Base-by-base conservation (phyloP, 2,113 vertebrate species). In the Eptesicus fuscus region DNA sequence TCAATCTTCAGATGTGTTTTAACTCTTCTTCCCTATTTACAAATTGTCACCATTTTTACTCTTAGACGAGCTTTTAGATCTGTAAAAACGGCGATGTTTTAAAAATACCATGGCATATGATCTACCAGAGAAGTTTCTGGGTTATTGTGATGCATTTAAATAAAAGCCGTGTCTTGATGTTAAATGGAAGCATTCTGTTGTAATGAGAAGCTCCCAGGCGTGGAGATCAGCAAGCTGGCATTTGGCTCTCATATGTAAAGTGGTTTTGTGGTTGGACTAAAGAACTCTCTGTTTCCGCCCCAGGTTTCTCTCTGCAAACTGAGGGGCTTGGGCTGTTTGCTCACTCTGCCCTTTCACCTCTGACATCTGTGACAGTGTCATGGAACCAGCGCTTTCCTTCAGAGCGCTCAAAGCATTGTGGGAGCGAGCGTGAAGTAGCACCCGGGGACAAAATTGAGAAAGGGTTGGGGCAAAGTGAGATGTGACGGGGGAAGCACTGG, bases 201-300 rank as follows among this genome's bases (percentile, higher is more conserved):
- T 20, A 1, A 4, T 40, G 65, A 70, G 25, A 53, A 51, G 61
- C n/a, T 20, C 70, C 4, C 6, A 28, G 78, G 30, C 20, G 2
- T 22, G 30, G 51, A 42, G 69, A 6, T 20, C n/a, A 20, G 23
- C 32, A 59, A n/a, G 37, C 2, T 4, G 16, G 37, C 1, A 8
- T 44, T 32, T 1, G 0, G 0, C 32, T 16, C 11, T 23, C 30
- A 12, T 0, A 3, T 0, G 0, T 9, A 2, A 23, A 35, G n/a
- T 25, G 2, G 8, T 40, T 56, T 37, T 71, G 44, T 67, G 53
- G 17, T 0, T 35, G 12, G 44, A 8, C 16, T 28, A 1, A 7
- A 28, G 56, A 69, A 37, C 5, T 3, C 67, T 32, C 42, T 49
- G 22, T 32, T 61, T 42, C 47, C 16, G 11, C 70, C 63, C 20